Conservation (phyloP, 2,113 vertebrate species). For the Limnothrissa miodon region DNA sequence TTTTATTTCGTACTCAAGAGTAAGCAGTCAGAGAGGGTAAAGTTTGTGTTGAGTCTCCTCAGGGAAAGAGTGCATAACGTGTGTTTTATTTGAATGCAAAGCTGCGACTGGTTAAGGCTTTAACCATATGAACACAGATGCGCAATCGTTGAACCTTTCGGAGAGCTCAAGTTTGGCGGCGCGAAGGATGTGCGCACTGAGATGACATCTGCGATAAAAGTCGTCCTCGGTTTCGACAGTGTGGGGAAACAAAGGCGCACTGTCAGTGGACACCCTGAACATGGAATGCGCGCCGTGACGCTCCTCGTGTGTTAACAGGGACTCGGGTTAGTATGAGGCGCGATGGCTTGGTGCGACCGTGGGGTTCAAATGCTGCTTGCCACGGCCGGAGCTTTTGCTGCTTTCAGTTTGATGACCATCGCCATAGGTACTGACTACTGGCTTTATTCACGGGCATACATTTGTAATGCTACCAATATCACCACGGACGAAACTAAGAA, state of each 20-base stretch:
- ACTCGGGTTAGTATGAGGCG: constrained; percentile 80
- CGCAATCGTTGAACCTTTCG: constrained; percentile 1
- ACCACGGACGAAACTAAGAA: constrained; percentile 78
- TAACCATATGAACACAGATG: not conserved
- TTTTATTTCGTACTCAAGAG: not conserved
- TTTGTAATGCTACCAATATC: constrained; percentile 91
- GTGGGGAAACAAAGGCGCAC: not conserved
- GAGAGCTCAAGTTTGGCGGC: not conserved
- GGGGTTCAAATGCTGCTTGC: constrained; percentile 95
- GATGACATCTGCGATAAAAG: constrained; percentile 11
- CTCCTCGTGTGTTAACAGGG: constrained; percentile 40
- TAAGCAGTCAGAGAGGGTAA: not conserved
- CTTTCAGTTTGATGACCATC: constrained; percentile 97
- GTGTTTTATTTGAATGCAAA: not conserved
- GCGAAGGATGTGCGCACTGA: constrained; percentile 1
- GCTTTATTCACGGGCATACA: constrained; percentile 93
- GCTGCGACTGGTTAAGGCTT: not conserved
- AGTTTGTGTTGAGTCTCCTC: not conserved
- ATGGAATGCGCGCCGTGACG: constrained; percentile 53
- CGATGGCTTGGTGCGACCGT: constrained; percentile 83
- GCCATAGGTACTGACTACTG: constrained; percentile 98
- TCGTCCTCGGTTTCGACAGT: not conserved
- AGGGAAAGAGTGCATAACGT: not conserved
- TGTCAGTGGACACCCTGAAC: constrained; percentile 40
- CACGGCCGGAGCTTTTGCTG: constrained; percentile 91